Evolutionary conservation across 23 tunicate species (phyloP).

Genomic region (Corella eumyota): DNA sequence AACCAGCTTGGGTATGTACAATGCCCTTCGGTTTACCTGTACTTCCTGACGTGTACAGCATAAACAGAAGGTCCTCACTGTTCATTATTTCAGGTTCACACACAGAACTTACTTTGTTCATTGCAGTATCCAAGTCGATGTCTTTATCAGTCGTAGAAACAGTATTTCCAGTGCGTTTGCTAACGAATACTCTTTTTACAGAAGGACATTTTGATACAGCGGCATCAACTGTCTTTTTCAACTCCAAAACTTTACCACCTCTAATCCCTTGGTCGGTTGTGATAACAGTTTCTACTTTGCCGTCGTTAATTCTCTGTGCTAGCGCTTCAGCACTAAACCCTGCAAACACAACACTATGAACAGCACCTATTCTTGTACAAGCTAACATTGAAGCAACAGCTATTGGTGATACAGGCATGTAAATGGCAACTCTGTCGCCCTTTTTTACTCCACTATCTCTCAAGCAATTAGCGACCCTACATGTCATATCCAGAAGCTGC

Average conservation of each 20-base stretch:
- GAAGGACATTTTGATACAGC: slow-evolving; percentile 74
- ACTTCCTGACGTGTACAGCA: slow-evolving; percentile 98
- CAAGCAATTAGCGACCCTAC: slow-evolving; percentile 60
- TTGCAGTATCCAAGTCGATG: slow-evolving; percentile 65
- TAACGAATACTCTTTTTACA: slow-evolving; percentile 69
- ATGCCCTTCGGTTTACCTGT: slow-evolving; percentile 99
- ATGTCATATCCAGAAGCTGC: slow-evolving; percentile 44
- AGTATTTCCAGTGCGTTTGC: slow-evolving; percentile 53
- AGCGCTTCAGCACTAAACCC: slow-evolving; percentile 92
- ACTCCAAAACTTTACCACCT: slow-evolving; percentile 86
- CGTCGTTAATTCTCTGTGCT: slow-evolving; percentile 90
- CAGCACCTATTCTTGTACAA: slow-evolving; percentile 94
- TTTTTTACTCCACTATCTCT: slow-evolving; percentile 51
- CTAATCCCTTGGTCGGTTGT: slow-evolving; percentile 82
- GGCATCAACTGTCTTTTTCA: slow-evolving; percentile 75
- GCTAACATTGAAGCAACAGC: slow-evolving; percentile 95
- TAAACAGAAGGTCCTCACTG: slow-evolving; percentile 82
- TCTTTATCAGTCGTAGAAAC: slow-evolving; percentile 30
- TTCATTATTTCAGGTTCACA: slow-evolving; percentile 77
- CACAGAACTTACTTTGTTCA: slow-evolving; percentile 11
- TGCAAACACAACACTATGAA: slow-evolving; percentile 95
- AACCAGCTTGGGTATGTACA: slow-evolving; percentile 90
- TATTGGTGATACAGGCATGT: slow-evolving; percentile 91
- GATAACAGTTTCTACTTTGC: slow-evolving; percentile 55
- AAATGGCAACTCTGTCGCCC: slow-evolving; percentile 92